Base-by-base conservation (phyloP, 2,113 vertebrate genomes). In the Etheostoma cragini region DNA sequence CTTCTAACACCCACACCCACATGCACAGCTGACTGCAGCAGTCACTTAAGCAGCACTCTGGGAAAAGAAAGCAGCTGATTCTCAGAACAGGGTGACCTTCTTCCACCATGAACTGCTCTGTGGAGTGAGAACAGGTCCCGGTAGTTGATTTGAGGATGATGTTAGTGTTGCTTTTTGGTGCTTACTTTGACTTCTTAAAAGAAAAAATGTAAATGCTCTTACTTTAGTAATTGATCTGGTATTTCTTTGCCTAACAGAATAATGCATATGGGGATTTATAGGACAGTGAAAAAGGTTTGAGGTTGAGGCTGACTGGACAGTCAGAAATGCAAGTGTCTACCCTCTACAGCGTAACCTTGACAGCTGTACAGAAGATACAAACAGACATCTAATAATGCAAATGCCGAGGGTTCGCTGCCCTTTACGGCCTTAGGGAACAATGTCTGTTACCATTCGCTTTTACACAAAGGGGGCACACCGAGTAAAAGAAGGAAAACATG, bases 381-480 rank as follows among this genome's bases (percentile, higher is more conserved):
- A 80, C 26, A 42, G 87, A 91, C 92, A 80, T 86, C 87, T 82
- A 81, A 84, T 88, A 89, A 90, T 88, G 89, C 81, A 91, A 94
- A 91, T 92, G 84, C 77, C 81, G 75, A 78, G 61, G 57, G 80
- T 86, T 89, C 76, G 47, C 76, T 88, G 89, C 80, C 86, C 88
- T 92, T 83, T 88, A 24, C 47, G 85, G 83, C 86, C 75, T 69
- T 1, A 47, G 81, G 85, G 62, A 68, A 50, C 24, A 26, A 72
- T 87, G 89, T 85, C 83, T 80, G 77, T 80, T 84, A 85, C 62
- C 19, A 66, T 65, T 60, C 21, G 6, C 53, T 30, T 74, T 71
- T 73, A 88, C 70, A 80, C 52, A 70, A 70, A 35, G 8, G n/a
- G 70, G n/a, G 15, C 14, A 49, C 17, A 52, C 14, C 38, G 13